These are phyloP conservation scores for Silurus meridionalis DNA, from an alignment of 2,113 vertebrate genomes.

Conservation along the genomic window DNA sequence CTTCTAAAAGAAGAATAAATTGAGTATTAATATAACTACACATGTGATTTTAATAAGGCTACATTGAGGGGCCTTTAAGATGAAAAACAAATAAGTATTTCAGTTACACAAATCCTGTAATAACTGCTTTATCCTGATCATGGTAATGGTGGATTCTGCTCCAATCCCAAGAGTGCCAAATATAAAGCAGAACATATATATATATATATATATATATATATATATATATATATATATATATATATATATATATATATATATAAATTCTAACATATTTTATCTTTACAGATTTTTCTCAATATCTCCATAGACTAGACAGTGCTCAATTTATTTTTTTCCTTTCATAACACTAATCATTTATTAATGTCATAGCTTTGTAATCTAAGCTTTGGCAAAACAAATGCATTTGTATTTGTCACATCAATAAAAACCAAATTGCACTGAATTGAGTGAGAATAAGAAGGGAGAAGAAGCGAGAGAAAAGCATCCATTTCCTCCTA, in stretches of 20 bases:
- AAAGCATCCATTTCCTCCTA: constrained; percentile 47
- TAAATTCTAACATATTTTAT: neutral
- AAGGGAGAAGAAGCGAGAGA: constrained; percentile 19
- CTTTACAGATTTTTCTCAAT: neutral
- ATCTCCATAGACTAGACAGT: neutral
- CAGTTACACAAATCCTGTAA: neutral
- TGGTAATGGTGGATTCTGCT: neutral
- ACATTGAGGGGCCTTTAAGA: neutral
- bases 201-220: no score
- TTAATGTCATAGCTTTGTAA: neutral
- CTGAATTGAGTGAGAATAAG: neutral
- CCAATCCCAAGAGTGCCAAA: neutral
- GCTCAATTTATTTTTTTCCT: neutral
- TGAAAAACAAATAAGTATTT: neutral
- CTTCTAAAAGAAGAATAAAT: neutral
- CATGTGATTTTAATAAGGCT: neutral
- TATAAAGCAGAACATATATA: neutral
- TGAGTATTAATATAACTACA: neutral
- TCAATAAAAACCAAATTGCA: neutral
- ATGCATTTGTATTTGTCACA: neutral
- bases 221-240: no score
- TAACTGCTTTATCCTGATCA: neutral
- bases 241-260: no score
- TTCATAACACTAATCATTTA: neutral
- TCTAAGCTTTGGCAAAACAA: constrained; percentile 9